Conservation (phyloP, 2,888 invertebrate species). For the Xanthorhoe spadicearia region DNA sequence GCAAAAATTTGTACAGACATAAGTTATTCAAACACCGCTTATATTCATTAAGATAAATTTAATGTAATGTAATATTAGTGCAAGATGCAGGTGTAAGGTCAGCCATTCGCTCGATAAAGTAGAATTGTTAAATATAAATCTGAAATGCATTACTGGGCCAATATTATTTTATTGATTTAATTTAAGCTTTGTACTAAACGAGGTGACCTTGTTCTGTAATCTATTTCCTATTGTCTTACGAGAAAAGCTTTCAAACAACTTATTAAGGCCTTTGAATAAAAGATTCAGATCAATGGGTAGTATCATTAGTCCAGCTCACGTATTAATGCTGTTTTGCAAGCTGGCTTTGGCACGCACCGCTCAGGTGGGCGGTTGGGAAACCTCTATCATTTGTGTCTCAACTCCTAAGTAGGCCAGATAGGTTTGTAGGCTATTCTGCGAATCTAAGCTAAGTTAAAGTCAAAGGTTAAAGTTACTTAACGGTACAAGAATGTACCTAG, state of each 20-base stretch:
- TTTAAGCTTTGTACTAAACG: neutral
- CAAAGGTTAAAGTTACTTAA: too few species aligned
- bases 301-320: slow-evolving; percentile 5
- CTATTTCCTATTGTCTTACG: neutral
- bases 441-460: too few species aligned
- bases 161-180: neutral
- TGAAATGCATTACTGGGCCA: neutral
- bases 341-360: slow-evolving; percentile 29
- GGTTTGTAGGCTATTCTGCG: neutral
- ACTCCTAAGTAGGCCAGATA: slow-evolving; percentile 1
- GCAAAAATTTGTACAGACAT: neutral
- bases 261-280: neutral
- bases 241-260: neutral
- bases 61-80: neutral
- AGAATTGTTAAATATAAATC: neutral
- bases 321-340: slow-evolving; percentile 30
- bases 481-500: too few species aligned
- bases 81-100: slow-evolving; percentile 5
- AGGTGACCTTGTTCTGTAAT: neutral
- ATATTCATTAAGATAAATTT: too few species aligned
- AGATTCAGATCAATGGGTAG: neutral
- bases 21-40: neutral
- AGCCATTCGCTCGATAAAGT: neutral
- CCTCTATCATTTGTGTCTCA: slow-evolving; percentile 37
- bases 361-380: slow-evolving; percentile 31